Percentiles rank a stretch among this genome's conserved stretches.
phyloP scores from a whole-genome alignment of 2,888 invertebrate species.

The Nysson spinosus region DNA sequence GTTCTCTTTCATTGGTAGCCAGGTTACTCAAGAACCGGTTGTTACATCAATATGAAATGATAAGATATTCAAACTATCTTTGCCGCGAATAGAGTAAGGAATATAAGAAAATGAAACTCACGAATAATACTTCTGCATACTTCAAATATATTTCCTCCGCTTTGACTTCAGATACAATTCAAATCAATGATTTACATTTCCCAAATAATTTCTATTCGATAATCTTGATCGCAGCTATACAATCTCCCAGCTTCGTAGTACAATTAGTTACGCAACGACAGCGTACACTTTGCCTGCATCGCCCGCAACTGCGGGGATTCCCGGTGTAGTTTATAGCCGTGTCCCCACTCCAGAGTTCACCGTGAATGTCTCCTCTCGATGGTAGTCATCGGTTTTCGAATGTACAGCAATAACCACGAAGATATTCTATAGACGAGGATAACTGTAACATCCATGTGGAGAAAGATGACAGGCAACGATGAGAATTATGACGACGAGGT shows the following conservation, averaged over 20 bases:
- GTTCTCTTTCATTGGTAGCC: constrained; percentile 41
- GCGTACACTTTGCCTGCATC: constrained; percentile 38
- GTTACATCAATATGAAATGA: constrained; percentile 40
- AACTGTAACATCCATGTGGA: constrained; percentile 21
- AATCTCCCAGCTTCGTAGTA: constrained; percentile 39
- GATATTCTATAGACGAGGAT: constrained; percentile 30
- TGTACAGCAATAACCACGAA: constrained; percentile 11
- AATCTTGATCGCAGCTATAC: constrained; percentile 15
- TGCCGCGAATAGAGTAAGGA: not conserved
- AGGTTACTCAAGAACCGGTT: constrained; percentile 42
- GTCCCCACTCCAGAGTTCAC: constrained; percentile 27
- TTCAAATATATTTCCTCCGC: too few relatives aligned
- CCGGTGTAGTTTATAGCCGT: constrained; percentile 45
- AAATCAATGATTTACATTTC: too few relatives aligned
- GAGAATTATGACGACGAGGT: constrained; percentile 14
- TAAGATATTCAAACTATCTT: constrained; percentile 2
- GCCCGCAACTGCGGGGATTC: constrained; percentile 37
- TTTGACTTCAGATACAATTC: too few relatives aligned
- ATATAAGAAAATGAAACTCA: not conserved
- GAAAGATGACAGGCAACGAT: too few relatives aligned
- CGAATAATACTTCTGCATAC: not conserved
- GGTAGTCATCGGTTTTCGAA: too few relatives aligned
- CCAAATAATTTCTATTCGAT: constrained; percentile 41
- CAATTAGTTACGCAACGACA: constrained; percentile 65
- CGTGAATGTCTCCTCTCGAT: too few relatives aligned